Base-by-base conservation (phyloP, 2,888 invertebrate genomes). In the Diarsia mendica region DNA sequence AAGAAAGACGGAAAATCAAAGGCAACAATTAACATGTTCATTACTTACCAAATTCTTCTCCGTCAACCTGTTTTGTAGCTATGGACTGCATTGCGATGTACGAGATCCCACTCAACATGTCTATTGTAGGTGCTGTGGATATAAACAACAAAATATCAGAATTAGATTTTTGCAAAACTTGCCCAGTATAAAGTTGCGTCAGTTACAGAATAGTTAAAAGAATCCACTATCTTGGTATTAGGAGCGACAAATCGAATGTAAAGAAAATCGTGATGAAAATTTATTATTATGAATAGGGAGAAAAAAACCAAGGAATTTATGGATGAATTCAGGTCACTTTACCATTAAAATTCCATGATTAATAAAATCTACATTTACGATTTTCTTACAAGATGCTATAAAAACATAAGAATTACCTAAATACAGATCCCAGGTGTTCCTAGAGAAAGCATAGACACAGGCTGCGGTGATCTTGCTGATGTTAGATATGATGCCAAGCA, bases 381-480 rank as follows among this genome's bases (percentile, higher is more conserved):
- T n/a, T n/a, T 55, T 11, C 11, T 53, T 53, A n/a, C 13, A 4
- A 48, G 48, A 13, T 13, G 48, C 13, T 48, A 13, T 48, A 48
- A n/a, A 53, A n/a, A n/a, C 11, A 13, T 23, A n/a, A 18, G 9
- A 71, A 89, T 85, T 92, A 98, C 98, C 98, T 81, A 98, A 96
- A 92, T 98, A 98, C 91, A 98, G 98, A 91, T 98, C 98, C 92
- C 97, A 97, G 9, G 97, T 97, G 28, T 97, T 97, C 18, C 97
- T 97, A 3, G 98, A 98, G 89, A 98, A 98, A 5, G 98, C 98
- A 88, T 98, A 98, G 6, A 98, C 98, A 87, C 98, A 98, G 76
- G 98, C 98, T 0, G 98, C 98, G 5, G 98, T 95, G 76, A 98
- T 98, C 96, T 98, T 98, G 91, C 98, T 98, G 92, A 97, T 97